Evolutionary conservation across 2,797 vertebrate species (phyloP).

Genomic region (Sebastes goodei): DNA sequence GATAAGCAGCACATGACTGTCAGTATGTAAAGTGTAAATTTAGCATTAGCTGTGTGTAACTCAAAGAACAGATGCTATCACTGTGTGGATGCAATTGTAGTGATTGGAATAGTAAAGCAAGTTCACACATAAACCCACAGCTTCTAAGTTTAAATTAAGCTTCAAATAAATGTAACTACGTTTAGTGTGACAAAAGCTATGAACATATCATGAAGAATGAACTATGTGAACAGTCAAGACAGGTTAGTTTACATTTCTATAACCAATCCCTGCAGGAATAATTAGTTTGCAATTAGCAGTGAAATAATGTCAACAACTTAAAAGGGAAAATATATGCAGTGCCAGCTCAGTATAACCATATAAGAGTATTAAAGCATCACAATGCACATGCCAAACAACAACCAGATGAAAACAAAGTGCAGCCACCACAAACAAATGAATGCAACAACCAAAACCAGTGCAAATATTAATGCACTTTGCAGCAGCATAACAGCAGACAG

Average conservation of each 20-base stretch:
- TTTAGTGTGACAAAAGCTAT: not conserved
- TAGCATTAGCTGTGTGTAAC: not conserved
- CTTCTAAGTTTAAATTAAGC: not conserved
- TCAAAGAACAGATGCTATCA: not conserved
- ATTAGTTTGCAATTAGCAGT: not conserved
- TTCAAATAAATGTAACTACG: not conserved
- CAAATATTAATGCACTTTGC: not conserved
- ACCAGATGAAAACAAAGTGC: not conserved
- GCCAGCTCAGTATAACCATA: not conserved
- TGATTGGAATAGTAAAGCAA: not conserved
- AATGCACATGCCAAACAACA: not conserved
- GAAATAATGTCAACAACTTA: not conserved
- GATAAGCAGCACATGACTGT: not conserved
- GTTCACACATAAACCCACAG: not conserved
- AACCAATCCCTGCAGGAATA: not conserved
- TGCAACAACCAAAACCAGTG: not conserved
- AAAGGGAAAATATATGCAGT: not conserved
- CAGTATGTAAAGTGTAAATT: not conserved
- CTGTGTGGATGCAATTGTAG: not conserved
- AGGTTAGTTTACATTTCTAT: not conserved
- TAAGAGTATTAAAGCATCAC: not conserved
- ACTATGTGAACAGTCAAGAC: not conserved
- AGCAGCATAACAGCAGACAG: not conserved
- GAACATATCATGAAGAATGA: not conserved
- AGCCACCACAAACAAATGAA: not conserved